Conservation (phyloP, 1,140 invertebrate species). For the Brachionus manjavacas region DNA sequence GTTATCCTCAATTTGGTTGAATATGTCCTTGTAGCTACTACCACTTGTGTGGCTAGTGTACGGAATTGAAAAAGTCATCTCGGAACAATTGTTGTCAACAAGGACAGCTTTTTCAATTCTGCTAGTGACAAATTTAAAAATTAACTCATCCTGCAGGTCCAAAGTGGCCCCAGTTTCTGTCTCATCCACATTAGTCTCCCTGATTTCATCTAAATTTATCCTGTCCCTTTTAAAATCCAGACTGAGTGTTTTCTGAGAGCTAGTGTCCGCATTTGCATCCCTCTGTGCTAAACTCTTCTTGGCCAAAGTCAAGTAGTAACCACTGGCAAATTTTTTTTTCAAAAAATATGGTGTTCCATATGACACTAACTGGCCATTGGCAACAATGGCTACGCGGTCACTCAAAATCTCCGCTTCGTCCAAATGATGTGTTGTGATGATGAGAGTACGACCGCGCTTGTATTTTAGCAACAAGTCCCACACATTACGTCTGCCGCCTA, state of each 20-base stretch:
- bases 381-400: constrained; percentile 58
- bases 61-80: constrained; percentile 57
- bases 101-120: constrained; percentile 36
- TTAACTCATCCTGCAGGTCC: not conserved
- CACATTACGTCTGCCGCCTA: constrained; percentile 62
- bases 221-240: not conserved
- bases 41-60: constrained; percentile 48
- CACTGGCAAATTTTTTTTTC: constrained; percentile 56
- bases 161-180: constrained; percentile 33
- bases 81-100: constrained; percentile 48
- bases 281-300: not conserved
- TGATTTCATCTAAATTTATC: not conserved
- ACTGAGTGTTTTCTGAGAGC: not conserved
- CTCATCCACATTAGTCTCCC: not conserved
- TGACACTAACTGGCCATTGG: constrained; percentile 48
- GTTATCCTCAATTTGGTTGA: constrained; percentile 45
- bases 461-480: constrained; percentile 62
- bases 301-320: constrained; percentile 53
- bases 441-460: constrained; percentile 54
- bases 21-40: not conserved
- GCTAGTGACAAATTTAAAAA: not conserved
- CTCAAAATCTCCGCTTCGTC: constrained; percentile 60
- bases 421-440: constrained; percentile 60
- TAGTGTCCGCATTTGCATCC: not conserved
- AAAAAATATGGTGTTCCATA: constrained; percentile 50